These are phyloP conservation scores for Mizuhopecten yessoensis DNA, from an alignment of 1,140 invertebrate genomes.

Conservation along the genomic window DNA sequence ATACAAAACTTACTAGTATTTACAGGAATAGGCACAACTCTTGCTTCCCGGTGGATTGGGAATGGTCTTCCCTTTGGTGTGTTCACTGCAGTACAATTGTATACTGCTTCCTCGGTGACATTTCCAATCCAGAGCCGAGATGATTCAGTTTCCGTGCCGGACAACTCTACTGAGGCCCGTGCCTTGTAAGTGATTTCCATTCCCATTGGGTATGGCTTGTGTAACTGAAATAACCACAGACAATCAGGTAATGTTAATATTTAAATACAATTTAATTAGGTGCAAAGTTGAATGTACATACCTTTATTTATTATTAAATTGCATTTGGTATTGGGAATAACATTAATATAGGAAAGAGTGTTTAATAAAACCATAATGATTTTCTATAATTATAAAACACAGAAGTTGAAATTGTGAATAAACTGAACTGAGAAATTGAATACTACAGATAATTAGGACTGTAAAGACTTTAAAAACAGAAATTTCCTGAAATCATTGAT, in stretches of 20 bases:
- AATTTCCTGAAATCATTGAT: background rate
- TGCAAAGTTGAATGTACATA: too few relatives aligned
- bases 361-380: too few relatives aligned
- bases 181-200: conserved; percentile 33
- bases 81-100: conserved; percentile 5
- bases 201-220: background rate
- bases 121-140: conserved; percentile 3
- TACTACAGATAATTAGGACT: too few relatives aligned
- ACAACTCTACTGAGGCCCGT: background rate
- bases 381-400: too few relatives aligned
- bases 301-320: too few relatives aligned
- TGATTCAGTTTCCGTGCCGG: background rate
- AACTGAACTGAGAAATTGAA: too few relatives aligned
- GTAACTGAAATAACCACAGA: background rate
- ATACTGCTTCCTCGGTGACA: background rate
- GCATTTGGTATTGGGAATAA: too few relatives aligned
- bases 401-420: too few relatives aligned
- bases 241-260: background rate
- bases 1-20: background rate
- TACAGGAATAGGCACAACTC: background rate
- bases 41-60: background rate
- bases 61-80: background rate
- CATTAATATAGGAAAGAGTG: too few relatives aligned
- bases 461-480: too few relatives aligned
- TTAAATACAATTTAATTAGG: background rate